Base-by-base conservation (phyloP, 2,888 invertebrate genomes). In the Himalopsyche anomala region DNA sequence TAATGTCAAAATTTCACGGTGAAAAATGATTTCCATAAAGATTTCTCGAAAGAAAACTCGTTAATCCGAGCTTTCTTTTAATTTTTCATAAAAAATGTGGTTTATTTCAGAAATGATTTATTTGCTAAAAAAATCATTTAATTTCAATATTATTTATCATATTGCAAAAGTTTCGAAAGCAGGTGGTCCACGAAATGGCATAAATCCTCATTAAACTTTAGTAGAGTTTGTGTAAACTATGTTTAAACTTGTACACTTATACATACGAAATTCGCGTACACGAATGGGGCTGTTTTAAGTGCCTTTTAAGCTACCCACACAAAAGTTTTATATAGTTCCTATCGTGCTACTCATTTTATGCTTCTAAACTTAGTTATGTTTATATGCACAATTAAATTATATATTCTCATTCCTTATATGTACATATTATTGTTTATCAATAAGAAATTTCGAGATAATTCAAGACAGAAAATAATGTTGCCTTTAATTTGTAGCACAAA, bases 131-230 rank as follows among this genome's bases (percentile, higher is more conserved):
- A 62, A 74, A 38, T 74, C 38, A 74, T 74, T 74, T 74, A 74
- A 74, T 74, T 74, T 74, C 74, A 38, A 74, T 74, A 74, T 74
- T 74, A 74, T 74, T 74, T 74, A 74, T 74, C 74, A 74, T 74
- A 74, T 74, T 74, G 74, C 74, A 36, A 74, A 74, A 74, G 74
- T 74, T 74, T 74, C 74, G 38, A 74, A 74, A 74, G 74, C 74
- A 74, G 74, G 74, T 74, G 74, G 74, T 5, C 74, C 74, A 36
- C 74, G 74, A 74, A 74, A 74, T 74, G 74, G 74, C 74, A 74
- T 74, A 74, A 74, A 74, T 74, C 74, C 74, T 74, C 74, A 74
- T 74, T 74, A 74, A 74, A 74, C 74, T 36, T 38, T 38, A 74
- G 74, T 36, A 36, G 74, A 74, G 74, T 74, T 74, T 74, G 74